Base-by-base conservation (phyloP, 2,888 invertebrate genomes). In the Drosophila austrosaltans region DNA sequence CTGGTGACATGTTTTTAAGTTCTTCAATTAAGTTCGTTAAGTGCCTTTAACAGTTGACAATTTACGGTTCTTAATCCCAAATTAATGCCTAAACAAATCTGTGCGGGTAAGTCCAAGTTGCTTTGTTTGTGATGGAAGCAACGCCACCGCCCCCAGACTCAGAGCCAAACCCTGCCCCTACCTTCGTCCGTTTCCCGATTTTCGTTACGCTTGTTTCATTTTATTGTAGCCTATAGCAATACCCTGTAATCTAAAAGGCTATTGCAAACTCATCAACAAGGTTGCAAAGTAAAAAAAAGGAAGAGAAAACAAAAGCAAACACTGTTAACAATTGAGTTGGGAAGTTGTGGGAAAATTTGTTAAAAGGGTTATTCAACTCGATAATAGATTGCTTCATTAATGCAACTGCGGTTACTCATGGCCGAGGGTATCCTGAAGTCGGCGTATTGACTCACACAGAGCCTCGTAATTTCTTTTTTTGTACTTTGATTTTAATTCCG, bases 1-100 rank as follows among this genome's bases (percentile, higher is more conserved):
- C 16, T 7, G 44, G 44, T 22, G 36, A 1, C 3, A 22, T 48
- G 44, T 22, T 48, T 48, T 48, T 48, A 48, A 48, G 25, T 48
- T 57, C 57, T 57, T 39, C 57, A 72, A 76, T 75, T 72, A 63
- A 75, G 66, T 75, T 77, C 58, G 60, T 76, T 77, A 80, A 80
- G 69, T 72, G 69, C 42, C 53, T 40, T 72, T 67, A 66, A 69
- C 66, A 68, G 69, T 60, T 65, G 63, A 56, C 67, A 61, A 66
- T 72, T 82, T 70, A 73, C 64, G 79, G 72, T 67, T 76, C 71
- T 78, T 83, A 83, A 86, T 86, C 86, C 73, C 72, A 64, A 81
- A 74, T 79, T 75, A 83, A 83, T 79, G 69, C 75, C 79, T 72
- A 73, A 86, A 76, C 75, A 86, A 83, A 86, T 81, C 86, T 75